Evolutionary conservation across 2,113 vertebrate species (phyloP).

Genomic region (Speoplatyrhinus poulsoni): DNA sequence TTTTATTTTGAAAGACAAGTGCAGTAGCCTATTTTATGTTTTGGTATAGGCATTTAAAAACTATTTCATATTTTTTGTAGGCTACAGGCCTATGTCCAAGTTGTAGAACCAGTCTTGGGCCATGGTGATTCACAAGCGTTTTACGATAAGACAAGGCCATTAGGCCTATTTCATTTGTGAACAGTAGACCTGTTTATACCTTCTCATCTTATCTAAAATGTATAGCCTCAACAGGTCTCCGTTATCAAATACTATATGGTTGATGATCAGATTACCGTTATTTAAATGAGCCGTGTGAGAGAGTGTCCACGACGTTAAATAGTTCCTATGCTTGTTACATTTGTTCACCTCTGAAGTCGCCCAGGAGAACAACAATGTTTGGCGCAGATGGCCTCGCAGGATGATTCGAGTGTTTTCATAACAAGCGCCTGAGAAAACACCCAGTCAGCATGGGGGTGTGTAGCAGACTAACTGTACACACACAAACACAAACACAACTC

Average conservation of each 20-base stretch:
- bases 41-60: neutral
- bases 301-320: constrained; percentile 19
- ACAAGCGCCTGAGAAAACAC: constrained; percentile 58
- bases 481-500: constrained; percentile 24
- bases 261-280: too few species aligned
- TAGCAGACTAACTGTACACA: constrained; percentile 4
- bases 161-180: too few species aligned
- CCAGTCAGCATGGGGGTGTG: constrained; percentile 46
- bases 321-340: constrained; percentile 14
- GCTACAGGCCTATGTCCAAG: neutral
- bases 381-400: constrained; percentile 25
- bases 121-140: too few species aligned
- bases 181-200: too few species aligned
- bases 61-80: neutral
- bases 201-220: too few species aligned
- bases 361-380: neutral
- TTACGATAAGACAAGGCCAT: too few species aligned
- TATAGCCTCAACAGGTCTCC: too few species aligned
- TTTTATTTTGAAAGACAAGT: neutral
- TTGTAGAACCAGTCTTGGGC: neutral
- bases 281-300: neutral
- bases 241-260: too few species aligned
- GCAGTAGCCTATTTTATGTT: too few species aligned
- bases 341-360: constrained; percentile 7
- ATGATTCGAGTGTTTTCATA: constrained; percentile 65